Conservation (phyloP, 2,797 vertebrate species). For the Falco berigora region DNA sequence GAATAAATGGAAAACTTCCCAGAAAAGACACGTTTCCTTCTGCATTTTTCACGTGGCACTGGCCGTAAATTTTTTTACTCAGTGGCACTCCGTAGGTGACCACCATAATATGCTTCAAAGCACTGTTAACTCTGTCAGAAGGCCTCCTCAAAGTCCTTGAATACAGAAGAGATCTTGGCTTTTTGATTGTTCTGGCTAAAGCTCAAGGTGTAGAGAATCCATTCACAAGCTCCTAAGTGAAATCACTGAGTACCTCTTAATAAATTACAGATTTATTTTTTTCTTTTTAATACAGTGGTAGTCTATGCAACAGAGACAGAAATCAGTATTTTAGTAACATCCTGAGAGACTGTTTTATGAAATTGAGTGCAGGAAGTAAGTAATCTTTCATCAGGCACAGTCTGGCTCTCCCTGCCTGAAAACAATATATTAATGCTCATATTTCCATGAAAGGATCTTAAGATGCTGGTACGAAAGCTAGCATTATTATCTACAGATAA, state of each 20-base stretch:
- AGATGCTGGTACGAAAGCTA: neutral
- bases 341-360: neutral
- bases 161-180: neutral
- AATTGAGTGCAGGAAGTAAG: neutral
- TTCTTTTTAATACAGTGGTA: neutral
- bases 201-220: neutral
- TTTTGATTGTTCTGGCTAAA: neutral
- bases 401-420: neutral
- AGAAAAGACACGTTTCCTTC: neutral
- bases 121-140: neutral
- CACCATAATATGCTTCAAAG: neutral
- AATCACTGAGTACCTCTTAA: neutral
- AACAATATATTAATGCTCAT: neutral
- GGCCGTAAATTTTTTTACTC: neutral
- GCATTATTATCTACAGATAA: neutral
- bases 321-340: neutral
- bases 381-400: neutral
- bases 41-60: neutral
- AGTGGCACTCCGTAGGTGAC: neutral
- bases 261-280: neutral
- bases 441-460: neutral
- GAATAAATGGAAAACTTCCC: neutral
- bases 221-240: neutral
- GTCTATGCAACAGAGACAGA: neutral
- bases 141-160: neutral